Percentiles rank a stretch among this genome's conserved stretches.
These are phyloP conservation scores for Laterallus jamaicensis DNA, from an alignment of 2,113 vertebrate species.

Conservation along the genomic window DNA sequence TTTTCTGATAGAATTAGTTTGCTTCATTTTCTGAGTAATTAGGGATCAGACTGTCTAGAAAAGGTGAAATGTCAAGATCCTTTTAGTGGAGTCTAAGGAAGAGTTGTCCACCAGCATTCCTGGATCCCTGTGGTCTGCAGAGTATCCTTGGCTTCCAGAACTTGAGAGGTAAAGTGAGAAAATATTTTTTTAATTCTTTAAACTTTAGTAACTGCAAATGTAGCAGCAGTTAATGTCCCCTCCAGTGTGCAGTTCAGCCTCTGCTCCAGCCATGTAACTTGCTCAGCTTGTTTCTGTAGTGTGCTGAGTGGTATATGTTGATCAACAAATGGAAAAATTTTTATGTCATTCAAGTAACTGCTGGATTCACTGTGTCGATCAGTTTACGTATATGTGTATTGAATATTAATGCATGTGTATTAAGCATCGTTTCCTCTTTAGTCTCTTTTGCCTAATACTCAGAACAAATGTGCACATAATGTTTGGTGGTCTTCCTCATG, in stretches of 20 bases:
- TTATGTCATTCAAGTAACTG: background rate
- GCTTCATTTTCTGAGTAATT: background rate
- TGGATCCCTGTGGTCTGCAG: background rate
- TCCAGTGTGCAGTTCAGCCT: background rate
- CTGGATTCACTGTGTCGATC: background rate
- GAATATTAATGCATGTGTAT: background rate
- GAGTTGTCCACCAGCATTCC: background rate
- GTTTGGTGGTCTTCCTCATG: background rate
- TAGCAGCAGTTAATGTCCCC: background rate
- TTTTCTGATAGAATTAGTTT: background rate
- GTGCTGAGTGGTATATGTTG: background rate
- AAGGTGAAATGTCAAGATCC: background rate
- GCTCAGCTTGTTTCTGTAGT: background rate
- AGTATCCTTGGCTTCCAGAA: background rate
- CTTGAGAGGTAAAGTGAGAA: background rate
- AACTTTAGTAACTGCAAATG: background rate
- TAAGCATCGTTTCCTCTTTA: background rate
- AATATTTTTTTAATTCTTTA: background rate
- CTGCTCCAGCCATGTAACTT: background rate
- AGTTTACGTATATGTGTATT: background rate
- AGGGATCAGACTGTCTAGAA: background rate
- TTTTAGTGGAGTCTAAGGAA: background rate
- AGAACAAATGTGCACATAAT: background rate
- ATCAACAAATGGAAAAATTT: background rate
- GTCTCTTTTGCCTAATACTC: background rate